Percentiles rank a stretch among this genome's conserved stretches.
Evolutionary conservation across 2,888 invertebrate genomes (phyloP).

Genomic region (Macaria notata): DNA sequence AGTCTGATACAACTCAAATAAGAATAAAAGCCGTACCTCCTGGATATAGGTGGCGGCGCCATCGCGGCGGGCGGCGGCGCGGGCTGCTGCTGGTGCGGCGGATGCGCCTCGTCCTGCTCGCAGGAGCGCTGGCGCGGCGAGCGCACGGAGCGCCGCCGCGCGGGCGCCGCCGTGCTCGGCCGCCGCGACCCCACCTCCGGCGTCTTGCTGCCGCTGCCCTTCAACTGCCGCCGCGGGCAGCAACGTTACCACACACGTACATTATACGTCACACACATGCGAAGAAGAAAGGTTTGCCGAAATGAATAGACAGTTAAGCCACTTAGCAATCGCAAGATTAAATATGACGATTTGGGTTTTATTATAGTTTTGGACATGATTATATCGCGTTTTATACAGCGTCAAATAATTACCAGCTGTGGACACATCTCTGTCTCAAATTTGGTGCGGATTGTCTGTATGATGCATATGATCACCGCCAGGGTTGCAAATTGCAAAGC

Average conservation of each 20-base stretch:
- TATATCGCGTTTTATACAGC: too few species aligned
- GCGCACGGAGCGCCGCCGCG: constrained; percentile 83
- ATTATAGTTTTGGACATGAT: too few species aligned
- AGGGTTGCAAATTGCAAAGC: too few species aligned
- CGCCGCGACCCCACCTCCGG: constrained; percentile 82
- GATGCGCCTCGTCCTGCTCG: constrained; percentile 85
- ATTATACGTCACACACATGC: constrained; percentile 3
- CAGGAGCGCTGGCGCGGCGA: constrained; percentile 90
- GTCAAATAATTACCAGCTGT: too few species aligned
- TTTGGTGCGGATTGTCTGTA: too few species aligned
- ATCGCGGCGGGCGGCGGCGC: constrained; percentile 57
- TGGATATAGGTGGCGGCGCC: constrained; percentile 88
- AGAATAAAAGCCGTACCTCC: constrained; percentile 73
- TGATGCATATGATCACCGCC: too few species aligned
- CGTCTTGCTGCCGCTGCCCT: constrained; percentile 83
- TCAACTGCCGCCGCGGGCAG: constrained; percentile 84
- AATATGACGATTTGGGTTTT: too few species aligned
- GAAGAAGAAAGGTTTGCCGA: too few species aligned
- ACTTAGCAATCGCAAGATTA: too few species aligned
- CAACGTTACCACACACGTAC: constrained; percentile 64
- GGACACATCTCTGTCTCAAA: too few species aligned
- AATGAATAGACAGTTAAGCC: too few species aligned
- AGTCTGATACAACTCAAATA: too few species aligned
- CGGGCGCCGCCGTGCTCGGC: constrained; percentile 84
- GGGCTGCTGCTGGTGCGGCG: constrained; percentile 64